Base-by-base conservation (phyloP, 2,113 vertebrate genomes). In the Plotosus lineatus region DNA sequence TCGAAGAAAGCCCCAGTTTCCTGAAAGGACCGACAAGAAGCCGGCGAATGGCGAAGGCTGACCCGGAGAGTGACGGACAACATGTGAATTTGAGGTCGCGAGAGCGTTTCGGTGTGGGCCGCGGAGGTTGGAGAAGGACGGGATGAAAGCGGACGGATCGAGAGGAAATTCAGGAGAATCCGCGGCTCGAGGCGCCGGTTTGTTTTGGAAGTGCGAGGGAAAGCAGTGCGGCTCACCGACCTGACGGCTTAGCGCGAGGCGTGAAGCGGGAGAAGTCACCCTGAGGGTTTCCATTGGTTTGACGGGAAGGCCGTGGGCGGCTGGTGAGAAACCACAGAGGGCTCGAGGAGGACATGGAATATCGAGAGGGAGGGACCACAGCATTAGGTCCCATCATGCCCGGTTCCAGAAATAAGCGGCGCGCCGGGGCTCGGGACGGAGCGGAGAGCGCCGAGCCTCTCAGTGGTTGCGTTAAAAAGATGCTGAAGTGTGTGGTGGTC, bases 401-500 rank as follows among this genome's bases (percentile, higher is more conserved):
- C 75, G 72, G 81, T 15, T 60, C 63, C 48, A 82, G 78, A 72
- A 77, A 72, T 36, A 63, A 80, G 36, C 84, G 78, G 77, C 33
- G 79, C 44, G 7, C 50, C 40, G 40, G 76, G 75, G 58, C 33
- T 69, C 78, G 76, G 61, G 77, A 84, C 50, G 84, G 80, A 60
- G 60, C 61, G 36, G 55, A 55, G 11, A 68, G 55, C 31, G 38
- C 69, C 33, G 81, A 85, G 17, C 51, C 31, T 19, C 21, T 78
- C 1, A 36, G 51, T 6, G 51, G 60, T 42, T 26, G 28, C 15
- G 50, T 73, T 42, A 88, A 84, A 51, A 87, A 87, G 83, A 97
- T 98, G 97, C 91, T 99, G 85, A 98, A 99, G 91, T 98, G 97
- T 87, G 97, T 99, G 92, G 96, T 98, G 92, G 96, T 99, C 38